A percentile compares a stretch with the other conserved stretches of the same genome.
Conservation (phyloP, 2,888 invertebrate genomes). For the Cephus nigrinus region DNA sequence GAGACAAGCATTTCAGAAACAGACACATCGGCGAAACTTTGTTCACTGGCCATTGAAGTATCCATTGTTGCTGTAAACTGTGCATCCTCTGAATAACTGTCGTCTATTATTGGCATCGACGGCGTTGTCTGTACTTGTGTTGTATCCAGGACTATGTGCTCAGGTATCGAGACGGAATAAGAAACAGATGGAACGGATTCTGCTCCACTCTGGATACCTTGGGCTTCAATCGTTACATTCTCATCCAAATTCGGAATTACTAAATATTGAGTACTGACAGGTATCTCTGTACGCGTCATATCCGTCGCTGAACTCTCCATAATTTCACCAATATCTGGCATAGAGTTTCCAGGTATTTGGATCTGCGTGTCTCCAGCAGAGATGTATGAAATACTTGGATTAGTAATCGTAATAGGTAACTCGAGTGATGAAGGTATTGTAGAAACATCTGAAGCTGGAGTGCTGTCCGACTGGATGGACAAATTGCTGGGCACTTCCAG, state of each 20-base stretch:
- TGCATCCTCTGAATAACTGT: slow-evolving; percentile 48
- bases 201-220: slow-evolving; percentile 29
- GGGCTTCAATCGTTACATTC: slow-evolving; percentile 39
- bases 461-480: slow-evolving; percentile 61
- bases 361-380: slow-evolving; percentile 42
- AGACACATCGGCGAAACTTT: slow-evolving; percentile 43
- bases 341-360: slow-evolving; percentile 53
- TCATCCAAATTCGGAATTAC: slow-evolving; percentile 49
- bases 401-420: slow-evolving; percentile 81
- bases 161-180: slow-evolving; percentile 57
- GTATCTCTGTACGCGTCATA: slow-evolving; percentile 36
- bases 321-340: slow-evolving; percentile 58
- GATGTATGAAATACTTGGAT: slow-evolving; percentile 73
- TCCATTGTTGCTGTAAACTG: slow-evolving; percentile 36
- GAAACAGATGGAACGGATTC: slow-evolving; percentile 39
- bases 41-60: slow-evolving; percentile 32
- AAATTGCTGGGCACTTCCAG: slow-evolving; percentile 75
- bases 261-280: slow-evolving; percentile 48
- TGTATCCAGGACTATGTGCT: slow-evolving; percentile 45
- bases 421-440: slow-evolving; percentile 78
- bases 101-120: slow-evolving; percentile 63
- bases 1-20: slow-evolving; percentile 51
- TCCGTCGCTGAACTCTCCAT: slow-evolving; percentile 38
- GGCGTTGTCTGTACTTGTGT: slow-evolving; percentile 54
- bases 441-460: slow-evolving; percentile 62